phyloP scores from a whole-genome alignment of 2,797 vertebrate genomes.

The Chrosomus eos region DNA sequence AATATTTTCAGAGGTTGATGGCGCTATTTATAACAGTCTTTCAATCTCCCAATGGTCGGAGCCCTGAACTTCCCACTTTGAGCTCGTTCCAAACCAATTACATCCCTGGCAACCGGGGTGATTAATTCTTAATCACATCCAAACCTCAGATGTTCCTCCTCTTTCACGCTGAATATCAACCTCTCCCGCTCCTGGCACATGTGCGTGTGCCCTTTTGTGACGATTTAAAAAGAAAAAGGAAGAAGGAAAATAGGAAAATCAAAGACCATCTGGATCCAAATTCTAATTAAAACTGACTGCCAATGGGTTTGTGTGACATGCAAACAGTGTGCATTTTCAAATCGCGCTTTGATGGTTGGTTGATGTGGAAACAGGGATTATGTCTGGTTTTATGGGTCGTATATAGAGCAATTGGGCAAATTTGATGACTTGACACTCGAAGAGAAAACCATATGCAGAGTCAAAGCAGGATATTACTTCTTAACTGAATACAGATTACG shows the following conservation, averaged over 20 bases:
- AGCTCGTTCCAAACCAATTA: constrained; percentile 63
- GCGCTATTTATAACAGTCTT: constrained; percentile 56
- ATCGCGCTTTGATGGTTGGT: constrained; percentile 29
- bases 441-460: constrained; percentile 39
- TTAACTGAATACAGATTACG: constrained; percentile 35
- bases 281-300: constrained; percentile 52
- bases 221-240: constrained; percentile 27
- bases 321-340: constrained; percentile 45
- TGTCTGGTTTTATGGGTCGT: constrained; percentile 39
- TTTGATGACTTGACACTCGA: constrained; percentile 42
- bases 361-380: constrained; percentile 29
- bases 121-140: constrained; percentile 66
- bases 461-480: constrained; percentile 30
- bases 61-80: constrained; percentile 57
- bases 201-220: constrained; percentile 38
- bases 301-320: constrained; percentile 39
- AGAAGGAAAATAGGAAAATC: constrained; percentile 27
- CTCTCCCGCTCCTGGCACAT: constrained; percentile 52
- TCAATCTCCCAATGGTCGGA: constrained; percentile 53
- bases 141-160: constrained; percentile 62
- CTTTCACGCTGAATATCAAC: constrained; percentile 56
- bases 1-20: constrained; percentile 51
- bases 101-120: constrained; percentile 51
- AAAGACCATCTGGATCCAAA: constrained; percentile 45
- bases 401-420: constrained; percentile 34